Percentiles rank a stretch among this genome's conserved stretches.
These are phyloP conservation scores for Exephanes ischioxanthus DNA, from an alignment of 2,888 invertebrate species.

Conservation along the genomic window DNA sequence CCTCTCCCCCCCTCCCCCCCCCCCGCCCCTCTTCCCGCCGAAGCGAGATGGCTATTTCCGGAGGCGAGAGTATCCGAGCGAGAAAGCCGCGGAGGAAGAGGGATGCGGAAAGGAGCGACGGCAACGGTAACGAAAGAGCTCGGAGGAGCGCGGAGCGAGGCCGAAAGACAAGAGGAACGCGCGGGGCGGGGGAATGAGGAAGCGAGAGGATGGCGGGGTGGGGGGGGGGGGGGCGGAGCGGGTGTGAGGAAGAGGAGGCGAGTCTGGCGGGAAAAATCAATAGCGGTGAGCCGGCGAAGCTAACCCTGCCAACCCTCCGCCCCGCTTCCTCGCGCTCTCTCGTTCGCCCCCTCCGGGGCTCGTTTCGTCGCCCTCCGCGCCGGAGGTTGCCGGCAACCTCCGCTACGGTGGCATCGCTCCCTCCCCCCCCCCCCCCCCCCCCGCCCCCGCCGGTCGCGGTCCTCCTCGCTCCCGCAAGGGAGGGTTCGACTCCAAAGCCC, in stretches of 20 bases:
- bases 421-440: constrained; percentile 48
- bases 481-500: too few species aligned
- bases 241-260: constrained; percentile 72
- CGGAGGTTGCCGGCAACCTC: too few species aligned
- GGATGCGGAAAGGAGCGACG: constrained; percentile 14
- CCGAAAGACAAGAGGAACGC: constrained; percentile 43
- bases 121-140: constrained; percentile 38
- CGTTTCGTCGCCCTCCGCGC: constrained; percentile 23
- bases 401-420: constrained; percentile 23
- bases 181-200: constrained; percentile 44
- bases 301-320: constrained; percentile 79
- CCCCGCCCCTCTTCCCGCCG: constrained; percentile 26
- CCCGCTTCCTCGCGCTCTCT: constrained; percentile 53
- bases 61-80: constrained; percentile 60
- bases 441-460: constrained; percentile 11
- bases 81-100: constrained; percentile 30
- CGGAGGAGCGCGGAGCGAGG: constrained; percentile 56
- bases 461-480: too few species aligned
- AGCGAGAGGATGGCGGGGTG: constrained; percentile 60
- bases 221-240: constrained; percentile 75
- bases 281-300: constrained; percentile 84
- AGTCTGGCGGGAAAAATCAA: constrained; percentile 85
- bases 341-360: constrained; percentile 48
- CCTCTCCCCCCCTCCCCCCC: constrained; percentile 9
- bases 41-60: constrained; percentile 70